Evolutionary conservation across 2,113 vertebrate species (phyloP).

Genomic region (Sebastes schlegelii): DNA sequence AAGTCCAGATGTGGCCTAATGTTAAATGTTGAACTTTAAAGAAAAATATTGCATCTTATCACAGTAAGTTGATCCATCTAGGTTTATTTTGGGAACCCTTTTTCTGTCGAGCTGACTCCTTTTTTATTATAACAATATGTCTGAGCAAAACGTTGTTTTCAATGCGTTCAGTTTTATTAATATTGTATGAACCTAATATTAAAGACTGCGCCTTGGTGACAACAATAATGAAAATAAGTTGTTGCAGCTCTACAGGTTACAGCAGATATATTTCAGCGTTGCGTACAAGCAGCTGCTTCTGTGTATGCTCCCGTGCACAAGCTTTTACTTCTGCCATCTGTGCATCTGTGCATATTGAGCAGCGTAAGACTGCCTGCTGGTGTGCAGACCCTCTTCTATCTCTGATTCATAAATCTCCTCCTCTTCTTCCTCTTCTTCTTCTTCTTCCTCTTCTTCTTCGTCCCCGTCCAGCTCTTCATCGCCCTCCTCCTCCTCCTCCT

Average conservation of each 20-base stretch:
- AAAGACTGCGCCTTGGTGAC: background rate
- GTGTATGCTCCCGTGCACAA: background rate
- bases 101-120: background rate
- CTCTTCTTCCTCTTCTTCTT: slow-evolving; percentile 65
- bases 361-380: slow-evolving; percentile 71
- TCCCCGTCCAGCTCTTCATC: slow-evolving; percentile 41
- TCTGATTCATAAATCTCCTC: slow-evolving; percentile 67
- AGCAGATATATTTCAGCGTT: background rate
- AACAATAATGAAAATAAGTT: background rate
- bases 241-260: background rate
- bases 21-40: no score
- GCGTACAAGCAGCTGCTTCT: background rate
- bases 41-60: no score
- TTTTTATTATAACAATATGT: no score
- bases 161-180: background rate
- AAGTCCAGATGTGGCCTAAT: no score
- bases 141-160: background rate
- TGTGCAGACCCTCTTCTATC: slow-evolving; percentile 40
- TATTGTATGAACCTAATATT: background rate
- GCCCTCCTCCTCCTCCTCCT: slow-evolving; percentile 53
- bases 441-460: slow-evolving; percentile 51
- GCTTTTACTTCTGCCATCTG: slow-evolving; percentile 37
- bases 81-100: background rate
- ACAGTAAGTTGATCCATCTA: background rate
- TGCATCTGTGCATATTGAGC: slow-evolving; percentile 62